A percentile compares a stretch with the other conserved stretches of the same genome.
phyloP scores from a whole-genome alignment of 2,888 invertebrate species.

The Actias luna region DNA sequence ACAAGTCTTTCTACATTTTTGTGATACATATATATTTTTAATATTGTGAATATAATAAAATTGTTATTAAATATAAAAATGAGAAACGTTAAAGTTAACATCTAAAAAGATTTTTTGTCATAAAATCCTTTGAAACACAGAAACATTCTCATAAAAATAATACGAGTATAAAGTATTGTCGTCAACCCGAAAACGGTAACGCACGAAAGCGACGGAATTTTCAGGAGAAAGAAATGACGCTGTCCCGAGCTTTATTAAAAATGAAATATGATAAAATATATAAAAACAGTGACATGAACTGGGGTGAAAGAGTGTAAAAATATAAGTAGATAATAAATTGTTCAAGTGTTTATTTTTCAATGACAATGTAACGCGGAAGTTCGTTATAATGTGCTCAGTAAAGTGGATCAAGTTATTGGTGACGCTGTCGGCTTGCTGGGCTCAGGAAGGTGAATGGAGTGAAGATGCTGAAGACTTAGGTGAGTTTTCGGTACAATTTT shows the following conservation, averaged over 20 bases:
- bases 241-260: constrained; percentile 22
- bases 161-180: constrained; percentile 6
- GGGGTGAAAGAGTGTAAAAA: constrained; percentile 14
- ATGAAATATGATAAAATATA: constrained; percentile 16
- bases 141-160: constrained; percentile 11
- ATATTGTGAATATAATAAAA: neutral
- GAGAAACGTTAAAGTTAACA: neutral
- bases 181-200: constrained; percentile 3
- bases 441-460: constrained; percentile 77
- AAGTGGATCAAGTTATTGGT: constrained; percentile 69
- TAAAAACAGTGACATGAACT: constrained; percentile 18
- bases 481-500: constrained; percentile 39
- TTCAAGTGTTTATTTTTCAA: constrained; percentile 21
- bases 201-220: constrained; percentile 16
- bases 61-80: constrained; percentile 4
- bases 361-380: constrained; percentile 48
- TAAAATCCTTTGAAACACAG: constrained; percentile 8
- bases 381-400: constrained; percentile 63
- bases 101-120: neutral
- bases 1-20: neutral
- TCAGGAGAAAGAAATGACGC: constrained; percentile 17
- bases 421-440: constrained; percentile 73
- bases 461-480: constrained; percentile 76
- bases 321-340: constrained; percentile 7
- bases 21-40: neutral